Percentiles rank a stretch among this genome's conserved stretches.
These are phyloP conservation scores for Hetaerina titia DNA, from an alignment of 2,888 invertebrate species.

Conservation along the genomic window DNA sequence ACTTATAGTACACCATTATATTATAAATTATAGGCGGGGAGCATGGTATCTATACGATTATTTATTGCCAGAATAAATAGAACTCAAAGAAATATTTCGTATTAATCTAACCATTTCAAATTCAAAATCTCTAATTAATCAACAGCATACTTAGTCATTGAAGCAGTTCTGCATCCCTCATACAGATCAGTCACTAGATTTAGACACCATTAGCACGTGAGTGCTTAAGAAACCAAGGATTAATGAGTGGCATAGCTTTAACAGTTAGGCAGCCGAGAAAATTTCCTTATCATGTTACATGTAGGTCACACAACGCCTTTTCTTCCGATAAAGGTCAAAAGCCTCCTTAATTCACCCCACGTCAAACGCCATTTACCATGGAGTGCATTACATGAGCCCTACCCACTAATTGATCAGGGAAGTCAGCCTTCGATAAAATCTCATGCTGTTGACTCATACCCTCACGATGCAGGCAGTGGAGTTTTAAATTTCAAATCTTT, in stretches of 20 bases:
- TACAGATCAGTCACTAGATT: background rate
- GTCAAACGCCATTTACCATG: background rate
- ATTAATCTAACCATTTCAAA: background rate
- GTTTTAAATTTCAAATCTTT: no score
- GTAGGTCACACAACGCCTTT: background rate
- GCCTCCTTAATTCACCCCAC: background rate
- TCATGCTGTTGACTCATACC: background rate
- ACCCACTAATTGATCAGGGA: background rate
- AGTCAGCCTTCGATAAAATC: background rate
- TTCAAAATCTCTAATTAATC: background rate
- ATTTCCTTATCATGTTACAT: background rate
- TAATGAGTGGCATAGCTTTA: background rate
- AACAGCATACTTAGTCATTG: background rate
- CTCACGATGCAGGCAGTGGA: background rate
- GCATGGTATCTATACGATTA: no score
- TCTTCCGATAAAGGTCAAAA: background rate
- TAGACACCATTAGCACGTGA: background rate
- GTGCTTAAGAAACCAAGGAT: background rate
- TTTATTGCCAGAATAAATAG: no score
- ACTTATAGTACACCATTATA: no score
- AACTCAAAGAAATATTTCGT: background rate
- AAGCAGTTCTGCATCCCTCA: background rate
- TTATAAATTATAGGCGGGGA: no score
- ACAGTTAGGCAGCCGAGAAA: background rate
- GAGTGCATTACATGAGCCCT: background rate